Conservation (phyloP, 2,113 vertebrate species). For the Larimichthys polyactis region DNA sequence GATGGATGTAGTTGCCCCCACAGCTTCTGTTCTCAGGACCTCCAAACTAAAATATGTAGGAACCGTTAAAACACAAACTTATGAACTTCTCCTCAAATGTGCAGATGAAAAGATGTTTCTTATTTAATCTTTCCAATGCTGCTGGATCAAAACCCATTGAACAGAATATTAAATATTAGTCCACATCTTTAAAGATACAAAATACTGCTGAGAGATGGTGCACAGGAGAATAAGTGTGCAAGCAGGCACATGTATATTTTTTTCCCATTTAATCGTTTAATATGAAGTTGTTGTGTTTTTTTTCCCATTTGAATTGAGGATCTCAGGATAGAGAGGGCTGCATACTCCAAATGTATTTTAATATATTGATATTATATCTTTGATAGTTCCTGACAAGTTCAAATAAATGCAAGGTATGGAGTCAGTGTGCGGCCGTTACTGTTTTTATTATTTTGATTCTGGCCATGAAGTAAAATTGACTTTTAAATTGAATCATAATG, state of each 20-base stretch:
- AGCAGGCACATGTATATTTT: too few relatives aligned
- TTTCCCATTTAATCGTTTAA: too few relatives aligned
- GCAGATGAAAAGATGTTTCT: neutral
- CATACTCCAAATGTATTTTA: too few relatives aligned
- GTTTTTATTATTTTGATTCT: neutral
- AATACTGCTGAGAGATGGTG: neutral
- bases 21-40: slow-evolving; percentile 49
- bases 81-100: neutral
- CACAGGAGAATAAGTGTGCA: too few relatives aligned
- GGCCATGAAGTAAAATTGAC: neutral
- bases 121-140: neutral
- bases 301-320: neutral
- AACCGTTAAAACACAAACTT: neutral
- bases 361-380: too few relatives aligned
- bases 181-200: neutral
- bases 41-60: neutral
- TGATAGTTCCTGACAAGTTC: too few relatives aligned
- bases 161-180: too few relatives aligned
- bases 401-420: neutral
- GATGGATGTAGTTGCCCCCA: slow-evolving; percentile 40
- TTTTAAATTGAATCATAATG: neutral
- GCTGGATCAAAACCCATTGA: neutral
- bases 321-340: neutral
- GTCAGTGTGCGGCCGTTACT: neutral
- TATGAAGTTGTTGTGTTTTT: neutral